phyloP scores from a whole-genome alignment of 2,888 invertebrate genomes.

The Acanthosepion pharaonis region DNA sequence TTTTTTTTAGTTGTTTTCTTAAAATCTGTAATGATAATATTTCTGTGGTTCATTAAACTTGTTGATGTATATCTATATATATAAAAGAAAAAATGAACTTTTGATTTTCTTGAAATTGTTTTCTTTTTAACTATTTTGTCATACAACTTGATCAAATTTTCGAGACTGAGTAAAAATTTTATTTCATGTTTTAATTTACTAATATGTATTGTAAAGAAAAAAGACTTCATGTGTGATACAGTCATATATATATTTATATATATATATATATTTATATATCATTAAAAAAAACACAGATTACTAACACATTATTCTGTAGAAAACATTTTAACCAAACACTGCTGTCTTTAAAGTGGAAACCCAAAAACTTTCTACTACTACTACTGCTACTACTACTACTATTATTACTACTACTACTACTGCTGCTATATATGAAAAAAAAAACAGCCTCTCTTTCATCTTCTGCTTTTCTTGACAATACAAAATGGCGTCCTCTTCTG shows the following conservation, averaged over 20 bases:
- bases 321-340: constrained; percentile 18
- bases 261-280: background rate
- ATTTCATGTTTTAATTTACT: background rate
- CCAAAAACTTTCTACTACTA: constrained; percentile 25
- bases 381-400: constrained; percentile 38
- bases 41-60: background rate
- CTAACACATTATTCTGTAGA: constrained; percentile 21
- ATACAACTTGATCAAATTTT: constrained; percentile 15
- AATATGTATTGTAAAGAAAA: background rate
- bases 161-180: background rate
- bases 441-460: constrained; percentile 42
- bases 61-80: background rate
- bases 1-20: background rate
- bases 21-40: background rate
- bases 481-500: constrained; percentile 43
- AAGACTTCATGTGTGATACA: background rate
- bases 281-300: constrained; percentile 2
- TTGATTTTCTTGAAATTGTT: background rate
- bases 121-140: background rate
- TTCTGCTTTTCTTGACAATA: constrained; percentile 14
- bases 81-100: background rate
- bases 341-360: constrained; percentile 33
- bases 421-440: background rate
- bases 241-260: constrained; percentile 9
- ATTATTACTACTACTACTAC: constrained; percentile 41